These are phyloP conservation scores for Myiagra hebetior DNA, from an alignment of 2,113 vertebrate genomes.

Conservation along the genomic window DNA sequence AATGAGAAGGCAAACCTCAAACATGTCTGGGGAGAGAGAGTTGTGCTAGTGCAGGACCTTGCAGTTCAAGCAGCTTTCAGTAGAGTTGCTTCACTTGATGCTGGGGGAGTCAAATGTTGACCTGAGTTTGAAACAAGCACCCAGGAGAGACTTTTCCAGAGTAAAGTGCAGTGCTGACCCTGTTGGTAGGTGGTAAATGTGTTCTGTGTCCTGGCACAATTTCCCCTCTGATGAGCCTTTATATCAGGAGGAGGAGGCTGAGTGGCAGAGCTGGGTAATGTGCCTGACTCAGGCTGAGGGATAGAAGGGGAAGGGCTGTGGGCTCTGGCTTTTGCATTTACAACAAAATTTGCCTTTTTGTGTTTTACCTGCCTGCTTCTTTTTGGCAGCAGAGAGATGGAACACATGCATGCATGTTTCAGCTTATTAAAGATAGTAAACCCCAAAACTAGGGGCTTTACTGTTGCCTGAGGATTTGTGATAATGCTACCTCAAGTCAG, in stretches of 20 bases:
- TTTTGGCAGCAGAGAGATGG: background rate
- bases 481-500: background rate
- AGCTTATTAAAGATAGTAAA: background rate
- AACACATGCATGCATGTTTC: fast-evolving
- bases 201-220: background rate
- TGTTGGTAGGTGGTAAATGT: background rate
- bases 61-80: background rate
- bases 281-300: fast-evolving
- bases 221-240: background rate
- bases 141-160: background rate
- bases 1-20: background rate
- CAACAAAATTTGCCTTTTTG: background rate
- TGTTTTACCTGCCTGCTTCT: background rate
- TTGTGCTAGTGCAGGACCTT: background rate
- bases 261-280: background rate
- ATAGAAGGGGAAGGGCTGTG: background rate
- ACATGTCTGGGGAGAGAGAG: fast-evolving
- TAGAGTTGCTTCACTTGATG: background rate
- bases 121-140: background rate
- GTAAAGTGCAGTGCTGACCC: fast-evolving
- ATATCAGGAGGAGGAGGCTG: background rate
- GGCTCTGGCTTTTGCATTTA: background rate
- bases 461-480: background rate
- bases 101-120: background rate
- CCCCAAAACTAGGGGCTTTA: background rate